A percentile compares a stretch with the other conserved stretches of the same genome.
phyloP scores from a whole-genome alignment of 92 coral and sea anemone species.

The Actinernus sp. region DNA sequence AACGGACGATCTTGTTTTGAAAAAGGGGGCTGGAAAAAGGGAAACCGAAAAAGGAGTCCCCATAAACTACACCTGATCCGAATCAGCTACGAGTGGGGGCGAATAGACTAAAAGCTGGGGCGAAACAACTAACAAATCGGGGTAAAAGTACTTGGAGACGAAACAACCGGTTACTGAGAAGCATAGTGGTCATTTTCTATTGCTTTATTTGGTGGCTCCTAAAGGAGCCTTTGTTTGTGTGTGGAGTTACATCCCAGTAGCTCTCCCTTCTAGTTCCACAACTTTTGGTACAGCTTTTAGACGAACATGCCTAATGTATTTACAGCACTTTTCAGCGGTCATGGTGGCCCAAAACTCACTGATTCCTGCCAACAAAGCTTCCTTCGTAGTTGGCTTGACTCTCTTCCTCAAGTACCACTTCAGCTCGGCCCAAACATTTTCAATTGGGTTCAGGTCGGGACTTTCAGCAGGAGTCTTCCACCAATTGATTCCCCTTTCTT shows the following conservation, averaged over 20 bases:
- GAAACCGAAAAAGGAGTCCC: too few species aligned
- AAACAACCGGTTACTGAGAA: too few species aligned
- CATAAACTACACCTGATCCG: too few species aligned
- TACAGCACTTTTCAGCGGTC: constrained; percentile 21
- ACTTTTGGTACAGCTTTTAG: constrained; percentile 42
- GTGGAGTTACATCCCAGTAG: constrained; percentile 43
- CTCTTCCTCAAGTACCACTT: constrained; percentile 13
- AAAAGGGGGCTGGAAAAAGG: too few species aligned
- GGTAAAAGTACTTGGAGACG: too few species aligned
- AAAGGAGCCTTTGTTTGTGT: constrained; percentile 5
- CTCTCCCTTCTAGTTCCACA: constrained; percentile 26
- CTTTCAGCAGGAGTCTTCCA: constrained; percentile 62
- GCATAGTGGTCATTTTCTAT: too few species aligned
- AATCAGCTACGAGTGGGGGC: too few species aligned
- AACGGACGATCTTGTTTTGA: too few species aligned
- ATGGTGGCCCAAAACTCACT: constrained; percentile 27
- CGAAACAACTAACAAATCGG: too few species aligned
- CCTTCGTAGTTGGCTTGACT: constrained; percentile 26
- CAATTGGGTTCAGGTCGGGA: constrained; percentile 50
- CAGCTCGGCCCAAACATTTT: constrained; percentile 38
- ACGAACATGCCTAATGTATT: constrained; percentile 26
- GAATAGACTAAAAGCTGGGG: too few species aligned
- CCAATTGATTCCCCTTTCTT: constrained; percentile 12
- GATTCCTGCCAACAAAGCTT: constrained; percentile 19
- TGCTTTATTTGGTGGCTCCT: constrained; percentile 2